Conservation (phyloP, 2,797 vertebrate species). For the Eptatretus atami region DNA sequence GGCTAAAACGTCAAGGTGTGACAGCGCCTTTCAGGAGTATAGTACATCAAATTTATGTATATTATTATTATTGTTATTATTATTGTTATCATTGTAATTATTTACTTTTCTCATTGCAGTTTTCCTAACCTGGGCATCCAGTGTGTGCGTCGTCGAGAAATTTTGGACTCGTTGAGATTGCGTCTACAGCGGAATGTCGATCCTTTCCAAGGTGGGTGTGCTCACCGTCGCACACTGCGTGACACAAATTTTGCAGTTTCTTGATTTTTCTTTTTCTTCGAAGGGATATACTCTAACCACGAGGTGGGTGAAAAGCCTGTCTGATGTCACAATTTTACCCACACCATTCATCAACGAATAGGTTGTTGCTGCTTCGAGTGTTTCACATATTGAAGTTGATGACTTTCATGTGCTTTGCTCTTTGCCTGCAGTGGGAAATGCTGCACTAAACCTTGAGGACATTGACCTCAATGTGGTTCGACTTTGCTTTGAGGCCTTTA, state of each 20-base stretch:
- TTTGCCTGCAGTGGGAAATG: conserved; percentile 26
- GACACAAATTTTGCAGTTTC: too few species aligned
- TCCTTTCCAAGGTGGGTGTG: conserved; percentile 45
- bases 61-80: neutral
- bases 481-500: conserved; percentile 57
- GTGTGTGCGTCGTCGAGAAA: conserved; percentile 59
- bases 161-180: conserved; percentile 35
- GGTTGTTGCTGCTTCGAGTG: too few species aligned
- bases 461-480: conserved; percentile 80
- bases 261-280: too few species aligned
- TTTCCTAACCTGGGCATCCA: conserved; percentile 72
- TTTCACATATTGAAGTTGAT: too few species aligned
- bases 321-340: too few species aligned
- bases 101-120: conserved; percentile 14
- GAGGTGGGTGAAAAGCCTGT: too few species aligned
- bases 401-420: neutral
- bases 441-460: conserved; percentile 51
- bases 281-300: too few species aligned
- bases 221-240: too few species aligned
- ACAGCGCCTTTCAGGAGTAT: neutral
- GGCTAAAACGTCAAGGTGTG: neutral
- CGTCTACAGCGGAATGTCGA: conserved; percentile 49
- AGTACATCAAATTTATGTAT: neutral
- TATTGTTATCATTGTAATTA: neutral
- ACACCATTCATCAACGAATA: too few species aligned